A percentile compares a stretch with the other conserved stretches of the same genome.
phyloP scores from a whole-genome alignment of 2,113 vertebrate genomes.

The Phoenicopterus ruber region DNA sequence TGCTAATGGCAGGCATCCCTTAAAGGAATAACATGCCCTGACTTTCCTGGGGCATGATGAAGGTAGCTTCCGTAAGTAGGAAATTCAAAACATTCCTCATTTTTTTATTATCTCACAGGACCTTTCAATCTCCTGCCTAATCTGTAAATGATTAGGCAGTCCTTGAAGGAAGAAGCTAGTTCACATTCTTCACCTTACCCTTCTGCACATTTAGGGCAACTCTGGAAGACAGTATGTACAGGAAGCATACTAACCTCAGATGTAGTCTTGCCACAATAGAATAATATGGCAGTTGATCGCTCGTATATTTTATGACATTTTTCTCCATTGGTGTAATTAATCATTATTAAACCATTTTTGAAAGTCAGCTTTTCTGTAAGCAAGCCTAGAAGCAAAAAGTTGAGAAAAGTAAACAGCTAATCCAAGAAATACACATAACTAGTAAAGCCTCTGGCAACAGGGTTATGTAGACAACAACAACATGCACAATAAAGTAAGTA shows the following conservation, averaged over 20 bases:
- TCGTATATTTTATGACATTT: constrained; percentile 85
- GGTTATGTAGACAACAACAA: background rate
- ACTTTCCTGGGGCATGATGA: background rate
- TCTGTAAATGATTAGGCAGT: background rate
- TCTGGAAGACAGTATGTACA: background rate
- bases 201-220: background rate
- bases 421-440: background rate
- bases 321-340: constrained; percentile 90
- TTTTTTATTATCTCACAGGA: background rate
- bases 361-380: constrained; percentile 81
- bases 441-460: background rate
- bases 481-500: background rate
- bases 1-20: background rate
- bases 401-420: background rate
- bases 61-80: background rate
- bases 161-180: background rate
- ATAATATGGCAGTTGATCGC: constrained; percentile 87
- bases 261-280: constrained; percentile 84
- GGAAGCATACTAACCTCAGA: constrained; percentile 72
- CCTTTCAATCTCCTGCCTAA: background rate
- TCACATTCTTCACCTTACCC: background rate
- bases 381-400: constrained; percentile 75
- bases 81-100: background rate
- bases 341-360: constrained; percentile 86
- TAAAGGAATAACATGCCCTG: background rate